Evolutionary conservation across 2,113 vertebrate species (phyloP).

Genomic region (Parotia lawesii): DNA sequence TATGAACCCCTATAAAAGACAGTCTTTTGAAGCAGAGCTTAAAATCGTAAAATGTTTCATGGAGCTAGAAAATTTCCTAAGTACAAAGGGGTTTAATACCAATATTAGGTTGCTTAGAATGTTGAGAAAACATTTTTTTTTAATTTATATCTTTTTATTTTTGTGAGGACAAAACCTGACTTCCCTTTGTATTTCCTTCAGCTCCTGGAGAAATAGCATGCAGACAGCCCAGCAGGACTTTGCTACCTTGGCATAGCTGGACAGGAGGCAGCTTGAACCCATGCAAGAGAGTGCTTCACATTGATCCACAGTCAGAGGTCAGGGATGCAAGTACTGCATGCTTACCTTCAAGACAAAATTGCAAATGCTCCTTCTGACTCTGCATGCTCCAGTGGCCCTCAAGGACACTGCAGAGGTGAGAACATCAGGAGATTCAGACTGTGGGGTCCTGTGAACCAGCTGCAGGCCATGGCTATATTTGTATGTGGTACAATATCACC

Average conservation of each 20-base stretch:
- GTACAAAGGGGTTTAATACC: neutral
- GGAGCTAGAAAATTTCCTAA: neutral
- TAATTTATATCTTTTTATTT: neutral
- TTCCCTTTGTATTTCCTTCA: neutral
- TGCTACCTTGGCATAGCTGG: neutral
- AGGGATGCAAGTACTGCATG: neutral
- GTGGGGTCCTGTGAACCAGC: fast-evolving
- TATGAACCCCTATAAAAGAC: neutral
- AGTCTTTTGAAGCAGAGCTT: neutral
- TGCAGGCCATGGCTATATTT: neutral
- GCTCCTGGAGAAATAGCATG: neutral
- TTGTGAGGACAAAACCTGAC: neutral
- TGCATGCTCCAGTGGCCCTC: neutral
- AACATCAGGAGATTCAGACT: neutral
- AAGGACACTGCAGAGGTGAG: neutral
- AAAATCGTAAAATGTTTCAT: neutral
- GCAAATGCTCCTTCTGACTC: neutral
- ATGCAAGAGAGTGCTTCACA: neutral
- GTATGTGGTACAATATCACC: neutral
- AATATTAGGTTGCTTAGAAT: neutral
- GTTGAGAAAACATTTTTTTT: neutral
- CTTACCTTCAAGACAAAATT: neutral
- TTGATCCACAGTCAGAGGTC: neutral
- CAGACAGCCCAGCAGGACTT: neutral
- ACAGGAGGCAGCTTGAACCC: neutral